Base-by-base conservation (phyloP, 2,113 vertebrate genomes). In the Hyperopisus bebe region DNA sequence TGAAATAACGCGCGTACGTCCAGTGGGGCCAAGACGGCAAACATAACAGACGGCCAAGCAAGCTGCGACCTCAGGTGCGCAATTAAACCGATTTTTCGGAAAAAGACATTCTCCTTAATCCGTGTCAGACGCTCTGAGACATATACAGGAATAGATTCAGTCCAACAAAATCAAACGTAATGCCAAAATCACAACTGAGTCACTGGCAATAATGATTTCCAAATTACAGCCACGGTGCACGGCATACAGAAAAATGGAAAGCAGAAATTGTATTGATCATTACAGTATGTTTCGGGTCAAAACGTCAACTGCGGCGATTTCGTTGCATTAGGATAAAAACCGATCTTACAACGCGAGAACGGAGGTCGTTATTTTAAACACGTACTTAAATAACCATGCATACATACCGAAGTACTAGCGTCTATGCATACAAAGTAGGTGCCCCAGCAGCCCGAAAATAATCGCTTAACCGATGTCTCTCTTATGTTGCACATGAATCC, bases 151-250 rank as follows among this genome's bases (percentile, higher is more conserved):
- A 55, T 66, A 88, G 86, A 24, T 42, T 88, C 53, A 21, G 17
- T 62, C 44, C 53, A 39, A 27, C 3, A 87, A 55, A 88, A 87
- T 39, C 86, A 31, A 42, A 24, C 17, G 53, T 47, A 62, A 66
- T 62, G 87, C 53, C 19, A 88, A 88, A 39, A 88, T 44, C 47
- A 86, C 85, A 46, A 66, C 55, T 24, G 27, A 88, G 42, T 66
- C 87, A 66, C 35, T 62, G 39, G 50, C n/a, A 88, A 66, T 46
- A 21, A 19, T n/a, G 87, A 66, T 62, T 42, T 62, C 55, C 31
- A 46, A n/a, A n/a, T 42, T 39, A 46, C 86, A 55, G 50, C 74
- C 74, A 80, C 74, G 35, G 74, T 42, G 35, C 74, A 80, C 74
- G 74, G 35, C 35, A 42, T 42, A 8, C 39, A 70, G 19, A 42